phyloP scores from a whole-genome alignment of 2,797 vertebrate genomes.

The Gastrophryne carolinensis region DNA sequence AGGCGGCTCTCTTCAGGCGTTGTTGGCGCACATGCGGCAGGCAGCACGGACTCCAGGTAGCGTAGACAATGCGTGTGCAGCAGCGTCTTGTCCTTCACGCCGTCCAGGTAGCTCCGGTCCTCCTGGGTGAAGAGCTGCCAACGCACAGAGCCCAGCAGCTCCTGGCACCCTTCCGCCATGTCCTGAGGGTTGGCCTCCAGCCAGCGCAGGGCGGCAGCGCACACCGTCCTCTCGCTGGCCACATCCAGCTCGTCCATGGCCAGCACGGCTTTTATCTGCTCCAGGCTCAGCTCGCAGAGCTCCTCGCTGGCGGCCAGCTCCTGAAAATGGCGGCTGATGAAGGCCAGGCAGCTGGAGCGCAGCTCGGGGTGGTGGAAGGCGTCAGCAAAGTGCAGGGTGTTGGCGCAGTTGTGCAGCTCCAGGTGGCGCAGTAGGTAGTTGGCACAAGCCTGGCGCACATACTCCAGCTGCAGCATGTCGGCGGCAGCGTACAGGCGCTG shows the following conservation, averaged over 20 bases:
- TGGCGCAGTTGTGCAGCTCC: slow-evolving; percentile 80
- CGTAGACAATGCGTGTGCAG: slow-evolving; percentile 70
- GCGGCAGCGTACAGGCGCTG: slow-evolving; percentile 80
- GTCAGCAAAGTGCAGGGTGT: slow-evolving; percentile 81
- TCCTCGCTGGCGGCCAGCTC: slow-evolving; percentile 70
- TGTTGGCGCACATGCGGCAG: not conserved
- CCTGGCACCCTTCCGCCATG: slow-evolving; percentile 65
- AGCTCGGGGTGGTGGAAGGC: slow-evolving; percentile 79
- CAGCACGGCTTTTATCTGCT: slow-evolving; percentile 74
- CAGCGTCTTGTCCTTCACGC: slow-evolving; percentile 67
- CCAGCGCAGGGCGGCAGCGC: slow-evolving; percentile 77
- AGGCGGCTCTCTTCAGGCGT: slow-evolving; percentile 57
- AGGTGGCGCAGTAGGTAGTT: slow-evolving; percentile 79
- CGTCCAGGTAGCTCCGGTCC: slow-evolving; percentile 74
- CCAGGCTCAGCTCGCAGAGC: slow-evolving; percentile 75
- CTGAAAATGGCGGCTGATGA: slow-evolving; percentile 78
- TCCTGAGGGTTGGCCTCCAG: slow-evolving; percentile 71
- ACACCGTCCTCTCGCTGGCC: slow-evolving; percentile 77
- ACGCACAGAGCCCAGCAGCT: slow-evolving; percentile 77
- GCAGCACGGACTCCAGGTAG: slow-evolving; percentile 65
- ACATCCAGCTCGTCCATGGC: slow-evolving; percentile 76
- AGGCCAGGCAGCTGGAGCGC: slow-evolving; percentile 72
- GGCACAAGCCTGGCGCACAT: slow-evolving; percentile 78
- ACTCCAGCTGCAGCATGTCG: slow-evolving; percentile 86
- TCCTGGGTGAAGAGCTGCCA: slow-evolving; percentile 77